These are phyloP conservation scores for Silvanus unidentatus DNA, from an alignment of 2,888 invertebrate species.

Conservation along the genomic window DNA sequence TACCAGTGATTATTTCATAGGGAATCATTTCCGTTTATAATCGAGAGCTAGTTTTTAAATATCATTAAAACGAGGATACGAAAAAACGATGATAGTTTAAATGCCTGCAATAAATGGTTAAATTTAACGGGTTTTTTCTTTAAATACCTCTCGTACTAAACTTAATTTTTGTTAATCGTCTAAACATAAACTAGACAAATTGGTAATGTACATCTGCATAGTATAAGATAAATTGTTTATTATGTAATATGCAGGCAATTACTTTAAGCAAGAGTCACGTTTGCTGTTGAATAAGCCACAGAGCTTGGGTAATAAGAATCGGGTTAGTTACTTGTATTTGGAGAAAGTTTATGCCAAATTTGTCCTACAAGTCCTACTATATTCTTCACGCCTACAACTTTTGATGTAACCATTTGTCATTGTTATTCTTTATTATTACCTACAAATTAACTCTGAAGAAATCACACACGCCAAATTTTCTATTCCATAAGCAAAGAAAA, in stretches of 20 bases:
- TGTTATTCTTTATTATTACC: background rate
- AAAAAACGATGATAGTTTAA: too few species aligned
- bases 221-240: constrained; percentile 1
- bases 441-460: background rate
- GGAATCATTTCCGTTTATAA: background rate
- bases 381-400: constrained; percentile 19
- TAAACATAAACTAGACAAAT: too few species aligned
- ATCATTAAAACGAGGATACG: too few species aligned
- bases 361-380: constrained; percentile 25
- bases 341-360: constrained; percentile 36
- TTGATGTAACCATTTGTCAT: background rate
- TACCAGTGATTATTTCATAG: constrained; percentile 12
- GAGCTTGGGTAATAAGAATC: constrained; percentile 27
- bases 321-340: constrained; percentile 29
- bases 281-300: constrained; percentile 19
- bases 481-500: background rate
- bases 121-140: too few species aligned
- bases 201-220: background rate
- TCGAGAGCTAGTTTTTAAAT: too few species aligned
- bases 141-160: background rate
- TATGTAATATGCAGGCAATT: background rate
- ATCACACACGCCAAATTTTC: background rate
- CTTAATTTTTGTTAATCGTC: background rate
- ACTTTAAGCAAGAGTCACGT: constrained; percentile 17
- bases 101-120: too few species aligned